phyloP scores from a whole-genome alignment of 2,113 vertebrate genomes.

The Formicarius rufipectus region DNA sequence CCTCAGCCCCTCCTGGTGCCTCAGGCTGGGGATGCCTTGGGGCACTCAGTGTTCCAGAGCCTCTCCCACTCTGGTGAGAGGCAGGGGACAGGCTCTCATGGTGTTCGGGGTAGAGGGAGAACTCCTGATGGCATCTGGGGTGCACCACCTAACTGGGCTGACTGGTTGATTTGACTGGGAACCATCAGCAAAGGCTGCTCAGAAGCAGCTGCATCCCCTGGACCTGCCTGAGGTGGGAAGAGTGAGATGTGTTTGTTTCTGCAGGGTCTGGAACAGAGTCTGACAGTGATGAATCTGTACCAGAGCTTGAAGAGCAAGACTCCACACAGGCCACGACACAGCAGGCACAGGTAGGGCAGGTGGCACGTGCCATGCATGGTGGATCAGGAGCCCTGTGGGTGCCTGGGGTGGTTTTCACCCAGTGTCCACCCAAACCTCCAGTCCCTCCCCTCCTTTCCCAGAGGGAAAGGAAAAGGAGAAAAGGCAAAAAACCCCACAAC shows the following conservation, averaged over 20 bases:
- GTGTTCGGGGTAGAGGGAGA: background rate
- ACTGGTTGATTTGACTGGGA: background rate
- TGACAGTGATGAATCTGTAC: conserved; percentile 98
- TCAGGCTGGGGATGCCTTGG: background rate
- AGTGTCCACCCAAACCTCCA: too few species aligned
- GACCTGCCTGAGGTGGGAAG: rapidly evolving
- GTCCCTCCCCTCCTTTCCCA: too few species aligned
- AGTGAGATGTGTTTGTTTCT: background rate
- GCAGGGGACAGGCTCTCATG: background rate
- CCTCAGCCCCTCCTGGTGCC: background rate
- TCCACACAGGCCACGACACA: conserved; percentile 94
- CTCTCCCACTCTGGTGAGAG: background rate
- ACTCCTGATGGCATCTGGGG: background rate
- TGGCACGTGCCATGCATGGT: rapidly evolving
- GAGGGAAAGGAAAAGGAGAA: too few species aligned
- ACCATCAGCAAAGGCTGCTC: background rate
- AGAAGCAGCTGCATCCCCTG: rapidly evolving
- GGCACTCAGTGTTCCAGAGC: rapidly evolving
- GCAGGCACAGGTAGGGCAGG: conserved; percentile 88
- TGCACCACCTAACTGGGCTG: background rate
- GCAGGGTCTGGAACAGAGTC: conserved; percentile 97
- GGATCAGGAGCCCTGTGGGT: rapidly evolving
- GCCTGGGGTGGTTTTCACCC: too few species aligned
- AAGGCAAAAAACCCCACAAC: too few species aligned
- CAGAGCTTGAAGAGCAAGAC: conserved; percentile 97